A percentile compares a stretch with the other conserved stretches of the same genome.
These are phyloP conservation scores for Grus americana DNA, from an alignment of 2,113 vertebrate species.

Conservation along the genomic window DNA sequence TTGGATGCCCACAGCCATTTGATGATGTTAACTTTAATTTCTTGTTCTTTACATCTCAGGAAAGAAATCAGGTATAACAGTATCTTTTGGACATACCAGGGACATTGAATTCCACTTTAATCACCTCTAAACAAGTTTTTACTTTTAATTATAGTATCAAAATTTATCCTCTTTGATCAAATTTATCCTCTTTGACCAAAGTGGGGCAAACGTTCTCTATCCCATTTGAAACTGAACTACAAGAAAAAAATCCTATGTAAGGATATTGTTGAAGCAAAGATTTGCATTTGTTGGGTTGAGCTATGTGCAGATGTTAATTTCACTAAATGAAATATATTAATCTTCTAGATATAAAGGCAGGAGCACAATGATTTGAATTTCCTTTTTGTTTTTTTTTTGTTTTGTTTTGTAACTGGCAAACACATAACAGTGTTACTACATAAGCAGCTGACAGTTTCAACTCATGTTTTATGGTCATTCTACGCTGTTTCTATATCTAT, in stretches of 20 bases:
- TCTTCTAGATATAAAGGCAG: neutral
- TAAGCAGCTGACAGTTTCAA: neutral
- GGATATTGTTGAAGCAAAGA: neutral
- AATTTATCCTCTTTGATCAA: neutral
- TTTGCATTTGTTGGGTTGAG: neutral
- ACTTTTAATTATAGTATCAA: neutral
- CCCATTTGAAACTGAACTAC: neutral
- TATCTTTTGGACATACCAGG: neutral
- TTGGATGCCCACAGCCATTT: accelerated
- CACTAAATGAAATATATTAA: neutral
- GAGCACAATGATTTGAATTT: neutral
- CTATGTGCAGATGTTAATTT: neutral
- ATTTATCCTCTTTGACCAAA: neutral
- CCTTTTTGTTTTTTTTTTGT: neutral
- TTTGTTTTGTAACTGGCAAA: neutral
- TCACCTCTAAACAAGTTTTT: neutral
- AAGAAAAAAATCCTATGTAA: neutral
- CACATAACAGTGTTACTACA: neutral
- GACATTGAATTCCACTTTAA: neutral
- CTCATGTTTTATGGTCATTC: neutral
- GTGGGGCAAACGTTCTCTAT: neutral
- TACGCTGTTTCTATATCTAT: neutral
- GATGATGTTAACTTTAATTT: neutral
- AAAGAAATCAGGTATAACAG: neutral
- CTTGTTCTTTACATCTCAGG: neutral